Evolutionary conservation across 2,888 invertebrate species (phyloP), one percentile per base, ranked within the genome.

Genomic region (Cylindroiulus punctatus): DNA sequence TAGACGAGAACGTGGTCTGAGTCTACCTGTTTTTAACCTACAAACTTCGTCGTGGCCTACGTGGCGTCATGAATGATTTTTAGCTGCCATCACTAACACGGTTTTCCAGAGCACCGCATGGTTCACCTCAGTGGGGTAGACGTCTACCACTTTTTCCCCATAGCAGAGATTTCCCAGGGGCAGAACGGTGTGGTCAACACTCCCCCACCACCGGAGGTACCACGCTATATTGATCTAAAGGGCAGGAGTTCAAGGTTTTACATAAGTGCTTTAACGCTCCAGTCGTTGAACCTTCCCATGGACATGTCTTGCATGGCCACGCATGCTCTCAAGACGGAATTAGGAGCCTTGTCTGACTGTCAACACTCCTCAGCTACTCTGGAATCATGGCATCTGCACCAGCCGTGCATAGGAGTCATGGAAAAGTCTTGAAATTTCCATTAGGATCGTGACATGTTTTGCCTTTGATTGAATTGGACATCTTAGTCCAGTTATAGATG

Each of bases 1-100:
- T 26, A 65, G 65, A 65, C 65, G 65, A 10, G 26, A 65, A 65
- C 65, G 65, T 65, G 65, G 65, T 22, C 57, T 57, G 57, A 22
- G 22, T 65, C 65, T 65, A 65, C 65, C 65, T 26, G 65, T 65
- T 65, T 65, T 12, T 65, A 65, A 65, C 65, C 65, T 65, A 65
- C 65, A 65, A 65, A 65, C 22, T 26, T 12, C 65, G 26, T 17
- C 47, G 47, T 36, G 36, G 65, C 10, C 19, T 65, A 10, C 10
- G 26, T 22, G 12, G 26, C 65, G 22, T 65, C 65, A 65, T 22
- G 65, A 65, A 65, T 12, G 26, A 65, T 65, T 65, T 65, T 65
- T 26, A n/a, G 65, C 22, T 22, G 26, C 65, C 26, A 65, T 22
- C 65, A 65, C 65, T 65, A 65, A 65, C 65, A 65, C 65, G 65